phyloP scores from a whole-genome alignment of 64 coral and sea anemone species.

The Astreopora myriophthalma region DNA sequence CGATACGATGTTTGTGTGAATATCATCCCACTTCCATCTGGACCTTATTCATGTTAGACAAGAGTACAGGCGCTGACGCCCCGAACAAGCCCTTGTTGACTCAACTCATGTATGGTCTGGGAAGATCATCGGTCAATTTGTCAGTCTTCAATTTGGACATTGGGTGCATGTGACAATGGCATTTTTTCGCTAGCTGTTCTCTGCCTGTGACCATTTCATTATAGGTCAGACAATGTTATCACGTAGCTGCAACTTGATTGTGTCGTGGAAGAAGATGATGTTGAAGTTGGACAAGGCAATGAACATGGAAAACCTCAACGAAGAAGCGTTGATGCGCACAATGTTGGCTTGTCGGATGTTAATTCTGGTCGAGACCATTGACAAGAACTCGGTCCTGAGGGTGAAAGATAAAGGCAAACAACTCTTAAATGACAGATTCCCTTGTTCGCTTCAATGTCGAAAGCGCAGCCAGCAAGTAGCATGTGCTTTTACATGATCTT shows the following conservation, averaged over 20 bases:
- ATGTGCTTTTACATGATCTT: not conserved
- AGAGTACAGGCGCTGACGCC: not conserved
- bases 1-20: not conserved
- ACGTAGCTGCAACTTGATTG: not conserved
- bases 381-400: not conserved
- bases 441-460: not conserved
- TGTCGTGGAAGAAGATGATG: not conserved
- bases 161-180: not conserved
- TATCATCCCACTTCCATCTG: not conserved
- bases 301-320: not conserved
- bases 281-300: not conserved
- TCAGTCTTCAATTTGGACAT: not conserved
- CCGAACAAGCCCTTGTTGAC: not conserved
- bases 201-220: not conserved
- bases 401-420: not conserved
- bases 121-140: not conserved
- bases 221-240: not conserved
- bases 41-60: rapidly evolving
- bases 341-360: not conserved
- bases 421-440: not conserved
- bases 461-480: not conserved
- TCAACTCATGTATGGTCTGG: not conserved
- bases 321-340: not conserved
- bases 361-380: not conserved
- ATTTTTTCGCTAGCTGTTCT: not conserved